A percentile compares a stretch with the other conserved stretches of the same genome.
These are phyloP conservation scores for Theonella swinhoei DNA, from an alignment of 37 sponge, comb jelly and placozoan species.

Conservation along the genomic window DNA sequence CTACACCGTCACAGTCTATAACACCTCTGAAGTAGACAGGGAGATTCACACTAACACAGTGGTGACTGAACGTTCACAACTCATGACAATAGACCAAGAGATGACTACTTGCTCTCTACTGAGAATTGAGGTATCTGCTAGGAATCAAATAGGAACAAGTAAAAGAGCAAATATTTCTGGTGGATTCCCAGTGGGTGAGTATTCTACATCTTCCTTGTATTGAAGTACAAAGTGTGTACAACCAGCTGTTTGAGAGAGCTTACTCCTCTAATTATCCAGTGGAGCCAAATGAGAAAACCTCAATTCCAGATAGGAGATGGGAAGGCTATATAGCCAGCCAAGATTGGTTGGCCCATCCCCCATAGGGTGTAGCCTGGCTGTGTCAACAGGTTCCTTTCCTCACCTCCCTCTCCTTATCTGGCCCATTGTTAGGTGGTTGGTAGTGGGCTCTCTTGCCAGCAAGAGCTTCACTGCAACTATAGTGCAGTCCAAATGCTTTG, in stretches of 20 bases:
- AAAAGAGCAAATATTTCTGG: background rate
- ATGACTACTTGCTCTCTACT: background rate
- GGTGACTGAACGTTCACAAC: background rate
- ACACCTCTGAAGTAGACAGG: background rate
- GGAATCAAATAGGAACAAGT: background rate
- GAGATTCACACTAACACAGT: background rate
- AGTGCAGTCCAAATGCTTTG: no score
- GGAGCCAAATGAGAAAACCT: background rate
- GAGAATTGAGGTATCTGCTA: background rate
- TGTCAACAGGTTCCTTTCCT: background rate
- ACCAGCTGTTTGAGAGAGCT: no score
- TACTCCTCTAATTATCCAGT: no score
- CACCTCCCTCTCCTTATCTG: background rate
- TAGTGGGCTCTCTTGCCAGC: no score
- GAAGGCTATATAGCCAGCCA: background rate
- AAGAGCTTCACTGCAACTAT: no score
- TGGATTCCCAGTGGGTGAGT: background rate
- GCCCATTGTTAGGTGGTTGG: background rate
- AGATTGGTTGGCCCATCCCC: background rate
- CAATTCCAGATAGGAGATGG: background rate
- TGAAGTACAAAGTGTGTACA: no score
- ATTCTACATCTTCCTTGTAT: background rate
- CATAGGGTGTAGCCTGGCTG: background rate
- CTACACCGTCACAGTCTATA: slow-evolving; percentile 17
- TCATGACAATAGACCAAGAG: background rate